Evolutionary conservation across 2,888 invertebrate species (phyloP), one percentile per base, ranked within the genome.

Genomic region (Dysmachus trigonus): DNA sequence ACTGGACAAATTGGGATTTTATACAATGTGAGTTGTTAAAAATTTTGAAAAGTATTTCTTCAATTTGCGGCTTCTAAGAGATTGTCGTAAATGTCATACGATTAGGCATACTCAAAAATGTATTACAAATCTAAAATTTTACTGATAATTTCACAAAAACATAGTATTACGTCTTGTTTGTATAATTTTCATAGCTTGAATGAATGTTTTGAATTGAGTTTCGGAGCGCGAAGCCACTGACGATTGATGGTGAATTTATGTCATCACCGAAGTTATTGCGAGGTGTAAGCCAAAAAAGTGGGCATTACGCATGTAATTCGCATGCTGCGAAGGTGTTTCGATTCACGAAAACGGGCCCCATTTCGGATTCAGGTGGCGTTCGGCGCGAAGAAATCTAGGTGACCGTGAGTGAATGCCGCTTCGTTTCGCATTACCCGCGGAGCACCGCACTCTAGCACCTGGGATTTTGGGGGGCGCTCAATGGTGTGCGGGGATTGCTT

Each of bases 341-440:
- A 62, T 62, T 62, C 62, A 62, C 62, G 18, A 62, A 62, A 62
- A 27, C 18, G 18, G 62, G 27, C 22, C 18, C 53, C 62, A 62
- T 27, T 79, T 53, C 31, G 53, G 33, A 81, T 81, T 81, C 81
- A 81, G 47, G 18, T 53, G 18, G 53, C 81, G 33, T 81, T 41
- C 51, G 8, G 18, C 30, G 81, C 53, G 62, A 81, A 62, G 31
- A 81, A 81, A 81, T 27, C 62, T 53, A 53, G 81, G 81, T 81
- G 81, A 81, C 81, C 81, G 33, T 81, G 81, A 77, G 51, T 77
- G 18, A 30, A 73, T 73, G 33, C n/a, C 53, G 7, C 7, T 53
- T n/a, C 30, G 30, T 53, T 79, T 51, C 31, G n/a, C n/a, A n/a
- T n/a, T n/a, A 30, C 27, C 30, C 77, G 27, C 77, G 13, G 13